Base-by-base conservation (phyloP, 2,113 vertebrate genomes). In the Podiceps cristatus region DNA sequence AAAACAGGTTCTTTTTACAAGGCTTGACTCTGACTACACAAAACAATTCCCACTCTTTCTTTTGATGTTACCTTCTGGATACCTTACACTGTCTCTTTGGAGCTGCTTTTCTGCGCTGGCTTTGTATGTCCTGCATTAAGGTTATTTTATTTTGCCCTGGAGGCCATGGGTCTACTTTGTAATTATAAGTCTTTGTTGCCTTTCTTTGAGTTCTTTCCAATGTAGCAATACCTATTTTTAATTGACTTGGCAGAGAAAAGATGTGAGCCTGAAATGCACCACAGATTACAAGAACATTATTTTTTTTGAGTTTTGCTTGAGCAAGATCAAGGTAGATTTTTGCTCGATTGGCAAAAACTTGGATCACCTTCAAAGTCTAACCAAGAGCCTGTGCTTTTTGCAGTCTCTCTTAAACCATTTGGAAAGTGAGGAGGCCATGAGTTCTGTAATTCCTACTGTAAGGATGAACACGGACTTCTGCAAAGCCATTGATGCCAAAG, bases 171-270 rank as follows among this genome's bases (percentile, higher is more conserved):
- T 83, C 45, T 96, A 55, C 59, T 88, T 86, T 73, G 40, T 50
- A 93, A 94, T 94, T 87, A 27, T 22, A 83, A 92, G 78, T 73
- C 67, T 88, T 95, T 80, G 53, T 79, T 94, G 88, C 67, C 25
- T 82, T 92, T 87, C 87, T 94, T 77, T 94, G 81, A 96, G 37
- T 63, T 73, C 62, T 90, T 79, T 95, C 95, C 93, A 96, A 2
- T 33, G 59, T 50, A 90, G 50, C 50, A 88, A 37, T 50, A 85
- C 58, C 71, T 86, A 73, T 82, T 94, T 96, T 93, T 94, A 95
- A 94, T 96, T 92, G 96, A 73, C 74, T 96, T 96, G 96, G 90
- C 96, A 86, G 71, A 73, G 74, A 62, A 88, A 90, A 62, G 15
- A 66, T 88, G 67, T 33, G 45, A 92, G 71, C 40, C 42, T 88